Percentiles rank a stretch among this genome's conserved stretches.
These are phyloP conservation scores for Neogobius melanostomus DNA, from an alignment of 2,113 vertebrate genomes.

Conservation along the genomic window DNA sequence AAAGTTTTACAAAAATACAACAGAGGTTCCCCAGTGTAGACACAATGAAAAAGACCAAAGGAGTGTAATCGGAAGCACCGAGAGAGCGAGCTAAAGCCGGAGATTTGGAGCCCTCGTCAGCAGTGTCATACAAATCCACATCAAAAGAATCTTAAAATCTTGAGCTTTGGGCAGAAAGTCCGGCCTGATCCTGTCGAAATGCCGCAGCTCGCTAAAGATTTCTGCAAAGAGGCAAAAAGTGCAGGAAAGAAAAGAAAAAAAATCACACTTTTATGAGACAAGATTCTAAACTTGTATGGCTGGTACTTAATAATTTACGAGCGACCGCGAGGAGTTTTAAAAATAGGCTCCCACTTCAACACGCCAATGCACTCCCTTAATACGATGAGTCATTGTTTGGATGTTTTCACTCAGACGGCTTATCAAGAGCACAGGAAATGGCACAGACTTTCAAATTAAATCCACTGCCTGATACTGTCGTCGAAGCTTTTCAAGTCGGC, in stretches of 20 bases:
- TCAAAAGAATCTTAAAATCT: constrained; percentile 32
- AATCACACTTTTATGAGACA: constrained; percentile 12
- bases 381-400: constrained; percentile 5
- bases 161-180: constrained; percentile 29
- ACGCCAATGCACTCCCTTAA: neutral
- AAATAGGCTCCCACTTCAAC: neutral
- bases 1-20: constrained; percentile 8
- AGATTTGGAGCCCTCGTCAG: constrained; percentile 28
- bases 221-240: neutral
- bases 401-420: constrained; percentile 2
- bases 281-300: constrained; percentile 25
- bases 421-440: neutral
- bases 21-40: constrained; percentile 29
- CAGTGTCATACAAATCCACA: constrained; percentile 16
- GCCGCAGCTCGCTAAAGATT: constrained; percentile 27
- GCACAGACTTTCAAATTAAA: neutral
- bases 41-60: constrained; percentile 10
- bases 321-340: neutral
- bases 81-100: constrained; percentile 21
- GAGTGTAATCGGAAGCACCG: neutral
- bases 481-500: neutral
- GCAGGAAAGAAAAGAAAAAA: neutral
- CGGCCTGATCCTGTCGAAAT: constrained; percentile 23
- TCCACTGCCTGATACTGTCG: neutral
- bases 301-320: constrained; percentile 21